phyloP scores from a whole-genome alignment of 2,888 invertebrate genomes.

The Megalurothrips usitatus region DNA sequence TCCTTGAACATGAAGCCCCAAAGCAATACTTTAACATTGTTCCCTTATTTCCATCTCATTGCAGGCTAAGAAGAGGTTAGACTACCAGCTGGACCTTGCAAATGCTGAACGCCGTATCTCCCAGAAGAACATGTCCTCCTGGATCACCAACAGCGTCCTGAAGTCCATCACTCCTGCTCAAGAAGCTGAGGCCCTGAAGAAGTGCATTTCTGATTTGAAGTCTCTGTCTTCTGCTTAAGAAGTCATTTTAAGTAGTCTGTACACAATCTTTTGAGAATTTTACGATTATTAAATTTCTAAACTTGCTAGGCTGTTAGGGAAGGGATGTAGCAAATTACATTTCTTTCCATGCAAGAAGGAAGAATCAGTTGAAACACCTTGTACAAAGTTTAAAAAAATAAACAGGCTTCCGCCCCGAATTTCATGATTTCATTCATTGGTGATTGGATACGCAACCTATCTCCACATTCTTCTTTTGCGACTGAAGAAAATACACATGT shows the following conservation, averaged over 20 bases:
- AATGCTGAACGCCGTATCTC: slow-evolving; percentile 76
- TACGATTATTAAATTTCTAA: not conserved
- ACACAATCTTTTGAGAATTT: not conserved
- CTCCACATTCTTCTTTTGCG: too few relatives aligned
- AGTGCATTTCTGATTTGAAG: slow-evolving; percentile 82
- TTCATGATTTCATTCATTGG: not conserved
- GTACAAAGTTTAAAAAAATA: slow-evolving; percentile 11
- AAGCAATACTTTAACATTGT: not conserved
- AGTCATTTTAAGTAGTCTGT: not conserved
- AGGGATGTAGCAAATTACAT: too few relatives aligned
- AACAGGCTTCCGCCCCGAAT: not conserved
- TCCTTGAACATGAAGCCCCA: not conserved
- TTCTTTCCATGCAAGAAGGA: not conserved
- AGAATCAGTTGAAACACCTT: slow-evolving; percentile 2
- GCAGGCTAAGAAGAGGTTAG: slow-evolving; percentile 77
- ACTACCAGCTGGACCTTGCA: slow-evolving; percentile 87
- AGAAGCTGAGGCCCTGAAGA: slow-evolving; percentile 83
- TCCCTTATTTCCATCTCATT: slow-evolving; percentile 33
- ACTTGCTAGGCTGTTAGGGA: not conserved
- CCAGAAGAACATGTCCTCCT: slow-evolving; percentile 91
- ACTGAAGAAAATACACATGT: too few relatives aligned
- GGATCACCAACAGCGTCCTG: slow-evolving; percentile 79
- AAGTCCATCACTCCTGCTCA: slow-evolving; percentile 90
- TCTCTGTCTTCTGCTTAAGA: slow-evolving; percentile 54
- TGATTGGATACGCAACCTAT: too few relatives aligned